Percentiles rank a stretch among this genome's conserved stretches.
These are phyloP conservation scores for Smittia sp. DNA, from an alignment of 2,888 invertebrate species.

Conservation along the genomic window DNA sequence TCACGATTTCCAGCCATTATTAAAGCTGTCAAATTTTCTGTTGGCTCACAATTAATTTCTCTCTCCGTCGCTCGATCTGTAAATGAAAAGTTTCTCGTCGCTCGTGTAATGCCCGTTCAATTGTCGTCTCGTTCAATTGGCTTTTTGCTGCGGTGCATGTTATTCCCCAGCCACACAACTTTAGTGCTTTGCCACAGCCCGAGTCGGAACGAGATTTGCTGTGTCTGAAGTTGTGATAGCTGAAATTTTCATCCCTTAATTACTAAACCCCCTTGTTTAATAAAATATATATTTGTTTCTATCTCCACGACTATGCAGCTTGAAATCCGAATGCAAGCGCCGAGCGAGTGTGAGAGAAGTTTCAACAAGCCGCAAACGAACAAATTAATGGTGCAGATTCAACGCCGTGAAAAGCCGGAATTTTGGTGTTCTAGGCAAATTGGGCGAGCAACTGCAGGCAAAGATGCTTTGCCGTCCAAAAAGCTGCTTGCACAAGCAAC, in stretches of 20 bases:
- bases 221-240: background rate
- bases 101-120: conserved; percentile 9
- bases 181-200: background rate
- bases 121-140: conserved; percentile 18
- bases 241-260: conserved; percentile 13
- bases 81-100: conserved; percentile 15
- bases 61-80: background rate
- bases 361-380: conserved; percentile 13
- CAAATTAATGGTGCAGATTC: conserved; percentile 25
- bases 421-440: background rate
- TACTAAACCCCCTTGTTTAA: conserved; percentile 20
- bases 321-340: background rate
- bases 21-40: conserved; percentile 30
- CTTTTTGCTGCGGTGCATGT: conserved; percentile 16
- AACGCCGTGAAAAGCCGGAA: conserved; percentile 7
- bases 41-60: conserved; percentile 9
- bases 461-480: background rate
- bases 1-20: conserved; percentile 27
- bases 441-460: background rate
- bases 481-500: background rate
- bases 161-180: background rate
- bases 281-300: conserved; percentile 6
- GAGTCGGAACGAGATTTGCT: background rate
- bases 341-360: background rate
- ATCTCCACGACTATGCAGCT: background rate